Evolutionary conservation across 2,888 invertebrate species (phyloP).

Genomic region (Cephus pulcher): DNA sequence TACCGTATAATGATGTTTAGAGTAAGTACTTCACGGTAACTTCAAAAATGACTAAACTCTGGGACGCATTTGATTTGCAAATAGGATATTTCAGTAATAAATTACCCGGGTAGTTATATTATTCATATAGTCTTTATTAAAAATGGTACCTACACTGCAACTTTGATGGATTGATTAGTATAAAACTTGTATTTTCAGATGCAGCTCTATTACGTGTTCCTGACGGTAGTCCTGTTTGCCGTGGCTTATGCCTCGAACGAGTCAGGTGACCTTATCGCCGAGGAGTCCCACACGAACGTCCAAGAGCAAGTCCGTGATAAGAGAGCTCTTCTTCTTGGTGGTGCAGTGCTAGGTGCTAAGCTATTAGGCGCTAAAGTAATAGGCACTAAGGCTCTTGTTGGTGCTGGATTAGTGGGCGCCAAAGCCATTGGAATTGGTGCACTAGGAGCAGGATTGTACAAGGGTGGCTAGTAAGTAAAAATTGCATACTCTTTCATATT

Average conservation of each 20-base stretch:
- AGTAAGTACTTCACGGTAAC: neutral
- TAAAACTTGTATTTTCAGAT: constrained; percentile 27
- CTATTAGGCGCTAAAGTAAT: constrained; percentile 15
- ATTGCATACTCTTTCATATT: neutral
- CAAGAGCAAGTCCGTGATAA: constrained; percentile 32
- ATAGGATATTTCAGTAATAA: neutral
- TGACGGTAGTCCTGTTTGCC: constrained; percentile 29
- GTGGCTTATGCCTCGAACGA: constrained; percentile 32
- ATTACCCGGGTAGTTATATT: neutral
- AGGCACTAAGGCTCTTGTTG: constrained; percentile 32
- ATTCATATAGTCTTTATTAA: neutral
- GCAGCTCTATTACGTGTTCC: constrained; percentile 31
- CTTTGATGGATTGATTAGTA: neutral
- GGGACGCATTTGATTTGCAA: neutral
- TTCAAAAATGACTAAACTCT: neutral
- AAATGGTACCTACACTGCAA: neutral
- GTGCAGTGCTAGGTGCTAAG: constrained; percentile 19
- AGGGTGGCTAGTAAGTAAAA: constrained; percentile 6
- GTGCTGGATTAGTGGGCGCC: constrained; percentile 34
- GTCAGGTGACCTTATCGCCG: neutral
- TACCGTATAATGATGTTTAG: neutral
- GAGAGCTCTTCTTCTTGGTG: constrained; percentile 41
- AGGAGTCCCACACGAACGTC: neutral
- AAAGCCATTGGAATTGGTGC: constrained; percentile 32
- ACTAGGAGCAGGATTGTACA: constrained; percentile 40